These are phyloP conservation scores for Cremastinae sp. DNA, from an alignment of 2,888 invertebrate species.

Conservation along the genomic window DNA sequence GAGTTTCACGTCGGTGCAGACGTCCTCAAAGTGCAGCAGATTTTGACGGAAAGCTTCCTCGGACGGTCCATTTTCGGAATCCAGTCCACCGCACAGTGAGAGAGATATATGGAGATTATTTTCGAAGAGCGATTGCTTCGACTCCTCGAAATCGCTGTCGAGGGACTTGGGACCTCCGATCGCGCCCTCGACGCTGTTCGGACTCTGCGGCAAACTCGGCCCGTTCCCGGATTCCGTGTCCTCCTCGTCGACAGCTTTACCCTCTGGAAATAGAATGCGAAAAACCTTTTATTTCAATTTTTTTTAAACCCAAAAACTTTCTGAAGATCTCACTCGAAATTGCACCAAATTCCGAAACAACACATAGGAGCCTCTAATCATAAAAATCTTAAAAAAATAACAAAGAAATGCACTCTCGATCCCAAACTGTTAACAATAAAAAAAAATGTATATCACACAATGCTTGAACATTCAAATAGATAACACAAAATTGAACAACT, in stretches of 20 bases:
- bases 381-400: too few species aligned
- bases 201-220: constrained; percentile 96
- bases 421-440: too few species aligned
- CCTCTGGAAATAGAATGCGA: constrained; percentile 67
- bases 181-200: constrained; percentile 92
- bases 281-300: not conserved
- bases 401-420: too few species aligned
- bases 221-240: constrained; percentile 98
- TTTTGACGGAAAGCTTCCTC: constrained; percentile 85
- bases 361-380: too few species aligned
- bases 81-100: constrained; percentile 89
- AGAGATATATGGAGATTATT: constrained; percentile 84
- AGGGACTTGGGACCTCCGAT: constrained; percentile 85
- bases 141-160: constrained; percentile 92
- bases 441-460: too few species aligned
- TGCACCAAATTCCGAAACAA: not conserved
- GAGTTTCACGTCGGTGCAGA: constrained; percentile 87
- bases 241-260: constrained; percentile 86
- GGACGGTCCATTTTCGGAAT: constrained; percentile 81
- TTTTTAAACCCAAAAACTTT: not conserved
- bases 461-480: too few species aligned
- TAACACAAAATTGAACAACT: too few species aligned
- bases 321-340: not conserved
- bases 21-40: constrained; percentile 82
- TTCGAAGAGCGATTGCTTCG: constrained; percentile 81